Evolutionary conservation across 2,888 invertebrate genomes (phyloP).

Genomic region (Dicycla oo): DNA sequence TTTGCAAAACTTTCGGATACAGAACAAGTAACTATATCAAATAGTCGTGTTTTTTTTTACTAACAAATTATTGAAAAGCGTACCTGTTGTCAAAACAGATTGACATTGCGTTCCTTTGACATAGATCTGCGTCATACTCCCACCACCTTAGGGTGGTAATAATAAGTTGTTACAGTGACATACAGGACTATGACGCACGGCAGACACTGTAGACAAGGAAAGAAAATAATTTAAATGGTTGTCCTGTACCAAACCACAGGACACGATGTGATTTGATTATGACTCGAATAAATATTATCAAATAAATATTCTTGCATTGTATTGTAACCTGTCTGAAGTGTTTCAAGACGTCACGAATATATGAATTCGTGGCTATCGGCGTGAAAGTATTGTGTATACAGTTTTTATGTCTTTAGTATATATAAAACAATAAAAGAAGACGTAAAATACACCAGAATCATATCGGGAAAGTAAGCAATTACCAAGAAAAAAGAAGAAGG

Average conservation of each 20-base stretch:
- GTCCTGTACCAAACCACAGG: constrained; percentile 18
- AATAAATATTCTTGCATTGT: not conserved
- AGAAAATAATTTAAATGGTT: constrained; percentile 13
- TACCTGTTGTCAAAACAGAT: constrained; percentile 4
- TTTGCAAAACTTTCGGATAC: not conserved
- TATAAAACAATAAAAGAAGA: constrained; percentile 3
- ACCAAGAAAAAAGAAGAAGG: constrained; percentile 2
- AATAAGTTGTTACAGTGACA: too few species aligned
- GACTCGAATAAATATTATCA: constrained; percentile 2
- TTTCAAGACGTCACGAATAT: not conserved
- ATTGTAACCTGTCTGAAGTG: not conserved
- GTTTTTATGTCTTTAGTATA: not conserved
- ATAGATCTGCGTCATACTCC: constrained; percentile 8
- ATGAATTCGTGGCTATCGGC: not conserved
- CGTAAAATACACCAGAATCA: not conserved
- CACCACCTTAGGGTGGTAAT: too few species aligned
- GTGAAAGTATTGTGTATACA: not conserved
- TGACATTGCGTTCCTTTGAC: not conserved
- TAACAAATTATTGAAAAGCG: too few species aligned
- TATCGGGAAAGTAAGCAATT: constrained; percentile 4
- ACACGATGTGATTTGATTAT: not conserved
- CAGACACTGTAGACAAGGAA: constrained; percentile 11
- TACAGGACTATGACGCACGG: constrained; percentile 17
- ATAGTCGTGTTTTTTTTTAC: too few species aligned
- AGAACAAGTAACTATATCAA: not conserved